Conservation (phyloP, 2,797 vertebrate species). For the Lagocephalus sceleratus region DNA sequence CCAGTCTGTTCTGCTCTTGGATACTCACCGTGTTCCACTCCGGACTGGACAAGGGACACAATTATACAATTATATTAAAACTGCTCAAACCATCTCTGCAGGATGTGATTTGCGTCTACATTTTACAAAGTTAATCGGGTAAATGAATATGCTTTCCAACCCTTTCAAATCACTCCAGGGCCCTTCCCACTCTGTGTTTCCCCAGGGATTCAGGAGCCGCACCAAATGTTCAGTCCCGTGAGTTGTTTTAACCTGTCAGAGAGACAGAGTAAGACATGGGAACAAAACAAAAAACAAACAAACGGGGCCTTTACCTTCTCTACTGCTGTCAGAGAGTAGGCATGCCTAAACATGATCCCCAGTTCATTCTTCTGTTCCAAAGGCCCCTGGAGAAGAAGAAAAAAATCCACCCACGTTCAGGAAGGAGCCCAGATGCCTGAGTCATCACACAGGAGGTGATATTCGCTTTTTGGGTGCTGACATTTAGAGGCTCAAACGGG, state of each 20-base stretch:
- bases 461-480: not conserved
- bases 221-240: conserved; percentile 56
- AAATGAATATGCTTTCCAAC: conserved; percentile 29
- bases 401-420: conserved; percentile 16
- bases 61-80: not conserved
- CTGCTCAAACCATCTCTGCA: not conserved
- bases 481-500: not conserved
- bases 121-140: not conserved
- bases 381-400: conserved; percentile 55
- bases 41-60: conserved; percentile 38
- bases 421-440: not conserved
- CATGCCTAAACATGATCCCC: conserved; percentile 77
- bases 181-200: conserved; percentile 76
- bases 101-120: too few relatives aligned
- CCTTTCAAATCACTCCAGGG: conserved; percentile 74
- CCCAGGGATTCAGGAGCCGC: conserved; percentile 80
- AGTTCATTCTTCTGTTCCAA: conserved; percentile 59
- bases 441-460: not conserved
- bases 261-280: not conserved
- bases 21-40: conserved; percentile 67
- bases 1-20: conserved; percentile 62
- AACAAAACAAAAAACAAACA: not conserved
- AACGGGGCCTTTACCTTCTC: conserved; percentile 59
- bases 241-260: conserved; percentile 58
- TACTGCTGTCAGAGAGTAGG: conserved; percentile 76